Evolutionary conservation across 1,140 invertebrate genomes (phyloP), one percentile per base, ranked within the genome.

Genomic region (Copidosoma floridanum): DNA sequence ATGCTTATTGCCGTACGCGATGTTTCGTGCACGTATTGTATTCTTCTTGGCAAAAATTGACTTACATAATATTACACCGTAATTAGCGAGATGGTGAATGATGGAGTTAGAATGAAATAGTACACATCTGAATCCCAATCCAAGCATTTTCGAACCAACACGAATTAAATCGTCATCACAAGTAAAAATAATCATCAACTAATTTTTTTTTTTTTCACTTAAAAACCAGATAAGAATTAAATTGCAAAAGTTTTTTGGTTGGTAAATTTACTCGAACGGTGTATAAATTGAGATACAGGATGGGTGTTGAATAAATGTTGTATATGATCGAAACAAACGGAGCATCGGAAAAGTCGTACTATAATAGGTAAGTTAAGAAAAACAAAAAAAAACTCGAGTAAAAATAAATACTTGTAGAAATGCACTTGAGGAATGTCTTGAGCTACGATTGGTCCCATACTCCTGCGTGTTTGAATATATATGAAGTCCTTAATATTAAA

Each of bases 111-210:
- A 51, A 51, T 59, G 50, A 50, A 56, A n/a, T n/a, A n/a, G n/a
- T 41, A 55, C 23, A 54, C 62, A 50, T 64, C 57, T 52, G 60
- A 27, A 60, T 64, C 52, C 57, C 57, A 64, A 24, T 52, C 27
- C 62, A 64, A 59, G 57, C 62, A 59, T 56, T 56, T 21, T 41
- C 23, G 5, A 41, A 44, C n/a, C n/a, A 41, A 14, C 16, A 41
- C 12, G 29, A 32, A 35, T 41, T 12, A 44, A 20, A 14, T 40
- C 24, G n/a, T 26, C 18, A 8, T 24, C 16, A 52, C 41, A 41
- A 53, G 37, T 16, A 26, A 11, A 20, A 12, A 16, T 27, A 23
- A n/a, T 44, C 12, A 6, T 8, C 29, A 8, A 32, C 12, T 16
- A n/a, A 41, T 41, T 41, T 41, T 41, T 16, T 14, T 14, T 14